Conservation (phyloP, 2,888 invertebrate genomes). For the Schizaphis graminum region DNA sequence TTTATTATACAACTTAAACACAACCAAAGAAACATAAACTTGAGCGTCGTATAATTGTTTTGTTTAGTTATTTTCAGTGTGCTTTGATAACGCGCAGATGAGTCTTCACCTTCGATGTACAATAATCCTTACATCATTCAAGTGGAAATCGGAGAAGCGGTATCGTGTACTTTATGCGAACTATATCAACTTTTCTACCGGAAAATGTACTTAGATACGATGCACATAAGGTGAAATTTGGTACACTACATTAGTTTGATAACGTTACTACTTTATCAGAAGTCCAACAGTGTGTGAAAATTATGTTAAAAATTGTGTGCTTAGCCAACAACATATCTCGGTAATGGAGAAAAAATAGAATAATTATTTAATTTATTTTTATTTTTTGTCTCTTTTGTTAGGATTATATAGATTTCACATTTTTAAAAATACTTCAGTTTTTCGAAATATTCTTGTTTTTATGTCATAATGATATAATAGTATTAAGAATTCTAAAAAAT, state of each 20-base stretch:
- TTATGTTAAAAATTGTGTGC: background rate
- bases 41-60: background rate
- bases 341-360: background rate
- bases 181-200: background rate
- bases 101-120: background rate
- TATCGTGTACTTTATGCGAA: background rate
- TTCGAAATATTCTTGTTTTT: background rate
- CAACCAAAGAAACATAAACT: background rate
- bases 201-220: background rate
- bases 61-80: background rate
- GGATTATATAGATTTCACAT: background rate
- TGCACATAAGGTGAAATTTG: background rate
- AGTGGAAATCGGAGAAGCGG: background rate
- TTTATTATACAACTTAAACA: background rate
- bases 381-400: background rate
- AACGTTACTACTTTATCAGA: conserved; percentile 6
- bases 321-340: background rate
- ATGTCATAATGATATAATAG: background rate
- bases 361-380: background rate
- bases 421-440: background rate
- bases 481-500: background rate
- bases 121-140: conserved; percentile 19
- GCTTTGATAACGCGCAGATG: background rate
- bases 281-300: background rate
- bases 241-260: conserved; percentile 28